phyloP scores from a whole-genome alignment of 2,888 invertebrate species.

The Sabellastarte sp. region DNA sequence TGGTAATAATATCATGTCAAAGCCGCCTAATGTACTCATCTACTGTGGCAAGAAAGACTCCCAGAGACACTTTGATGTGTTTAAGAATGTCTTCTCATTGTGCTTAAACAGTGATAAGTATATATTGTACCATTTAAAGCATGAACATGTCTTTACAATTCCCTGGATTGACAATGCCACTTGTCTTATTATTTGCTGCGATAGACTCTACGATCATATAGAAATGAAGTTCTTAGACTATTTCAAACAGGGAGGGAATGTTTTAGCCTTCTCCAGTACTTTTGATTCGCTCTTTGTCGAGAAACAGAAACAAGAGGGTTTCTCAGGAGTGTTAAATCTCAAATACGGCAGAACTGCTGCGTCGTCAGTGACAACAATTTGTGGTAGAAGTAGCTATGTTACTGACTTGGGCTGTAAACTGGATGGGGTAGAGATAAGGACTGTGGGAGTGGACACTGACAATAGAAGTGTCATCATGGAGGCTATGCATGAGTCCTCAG shows the following conservation, averaged over 20 bases:
- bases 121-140: conserved; percentile 50
- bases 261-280: conserved; percentile 24
- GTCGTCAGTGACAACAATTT: conserved; percentile 35
- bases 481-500: conserved; percentile 18
- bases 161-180: conserved; percentile 54
- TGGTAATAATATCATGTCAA: conserved; percentile 17
- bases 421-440: conserved; percentile 14
- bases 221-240: conserved; percentile 38
- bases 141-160: conserved; percentile 38
- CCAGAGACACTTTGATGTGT: conserved; percentile 38
- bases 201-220: conserved; percentile 38
- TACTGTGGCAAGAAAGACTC: conserved; percentile 53
- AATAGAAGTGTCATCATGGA: conserved; percentile 22
- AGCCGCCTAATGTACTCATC: conserved; percentile 56
- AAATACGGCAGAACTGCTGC: conserved; percentile 33
- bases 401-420: neutral
- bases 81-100: conserved; percentile 35
- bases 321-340: conserved; percentile 31
- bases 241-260: conserved; percentile 35
- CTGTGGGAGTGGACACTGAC: conserved; percentile 21
- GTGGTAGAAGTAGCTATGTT: conserved; percentile 38
- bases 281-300: conserved; percentile 17
- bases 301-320: conserved; percentile 4
- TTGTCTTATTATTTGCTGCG: conserved; percentile 42
- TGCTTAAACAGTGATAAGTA: conserved; percentile 47